These are phyloP conservation scores for Xestobium rufovillosum DNA, from an alignment of 2,888 invertebrate species.

Conservation along the genomic window DNA sequence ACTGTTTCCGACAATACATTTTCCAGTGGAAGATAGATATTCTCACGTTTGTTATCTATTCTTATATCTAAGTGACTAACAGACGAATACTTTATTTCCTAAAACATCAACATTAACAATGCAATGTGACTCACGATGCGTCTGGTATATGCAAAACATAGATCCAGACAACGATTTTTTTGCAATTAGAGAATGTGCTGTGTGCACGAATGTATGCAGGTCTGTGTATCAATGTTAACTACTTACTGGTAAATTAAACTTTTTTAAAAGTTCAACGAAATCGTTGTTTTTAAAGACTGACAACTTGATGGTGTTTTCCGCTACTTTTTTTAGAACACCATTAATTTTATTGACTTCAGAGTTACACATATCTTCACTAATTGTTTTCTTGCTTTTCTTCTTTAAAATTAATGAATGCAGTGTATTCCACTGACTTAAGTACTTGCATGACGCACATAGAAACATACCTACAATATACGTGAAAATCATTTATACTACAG, in stretches of 20 bases:
- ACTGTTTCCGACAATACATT: slow-evolving; percentile 54
- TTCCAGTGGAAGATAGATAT: slow-evolving; percentile 60
- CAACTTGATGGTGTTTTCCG: slow-evolving; percentile 43
- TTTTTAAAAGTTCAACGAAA: slow-evolving; percentile 44
- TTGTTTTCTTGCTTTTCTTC: slow-evolving; percentile 25
- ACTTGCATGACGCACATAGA: slow-evolving; percentile 60
- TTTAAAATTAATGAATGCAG: slow-evolving; percentile 47
- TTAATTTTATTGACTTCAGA: slow-evolving; percentile 10
- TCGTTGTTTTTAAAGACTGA: slow-evolving; percentile 43
- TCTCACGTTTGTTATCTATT: slow-evolving; percentile 46
- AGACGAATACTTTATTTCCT: slow-evolving; percentile 39
- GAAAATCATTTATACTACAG: no score
- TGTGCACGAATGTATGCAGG: no score
- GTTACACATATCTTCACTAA: slow-evolving; percentile 18
- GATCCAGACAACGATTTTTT: no score
- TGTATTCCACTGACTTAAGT: slow-evolving; percentile 57
- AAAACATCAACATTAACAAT: slow-evolving; percentile 25
- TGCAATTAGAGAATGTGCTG: no score
- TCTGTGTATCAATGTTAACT: no score
- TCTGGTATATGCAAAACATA: no score
- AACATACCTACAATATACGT: slow-evolving; percentile 56
- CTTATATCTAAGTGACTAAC: slow-evolving; percentile 51
- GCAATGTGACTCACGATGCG: no score
- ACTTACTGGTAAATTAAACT: slow-evolving; percentile 53
- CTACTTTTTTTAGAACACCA: slow-evolving; percentile 40